phyloP scores from a whole-genome alignment of 2,113 vertebrate species.

The Paramormyrops kingsleyae region DNA sequence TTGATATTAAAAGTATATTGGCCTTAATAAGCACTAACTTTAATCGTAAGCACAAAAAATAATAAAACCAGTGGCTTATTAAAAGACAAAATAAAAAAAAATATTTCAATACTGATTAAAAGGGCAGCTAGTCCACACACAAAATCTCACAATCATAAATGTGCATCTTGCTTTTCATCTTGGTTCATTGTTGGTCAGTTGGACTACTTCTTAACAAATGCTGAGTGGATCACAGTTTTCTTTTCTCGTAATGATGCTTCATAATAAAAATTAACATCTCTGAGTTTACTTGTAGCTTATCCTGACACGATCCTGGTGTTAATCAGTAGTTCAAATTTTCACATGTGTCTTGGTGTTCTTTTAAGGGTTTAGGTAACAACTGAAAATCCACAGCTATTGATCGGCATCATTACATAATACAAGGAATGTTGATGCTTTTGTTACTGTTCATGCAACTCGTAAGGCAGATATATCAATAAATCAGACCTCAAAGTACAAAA shows the following conservation, averaged over 20 bases:
- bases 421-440: conserved; percentile 53
- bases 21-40: not conserved
- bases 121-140: conserved; percentile 19
- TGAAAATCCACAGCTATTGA: not conserved
- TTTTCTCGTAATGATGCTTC: not conserved
- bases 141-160: conserved; percentile 1
- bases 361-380: too few relatives aligned
- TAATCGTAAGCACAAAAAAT: conserved; percentile 9
- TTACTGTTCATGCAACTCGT: conserved; percentile 32
- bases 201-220: not conserved
- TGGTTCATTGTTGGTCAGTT: not conserved
- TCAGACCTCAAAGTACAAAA: conserved; percentile 38
- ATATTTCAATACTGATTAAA: conserved; percentile 32
- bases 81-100: conserved; percentile 21
- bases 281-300: conserved; percentile 30
- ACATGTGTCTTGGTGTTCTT: not conserved
- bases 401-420: not conserved
- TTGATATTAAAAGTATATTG: conserved; percentile 11
- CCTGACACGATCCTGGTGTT: conserved; percentile 31
- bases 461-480: conserved; percentile 36
- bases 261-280: not conserved
- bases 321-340: conserved; percentile 40
- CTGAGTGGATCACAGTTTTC: conserved; percentile 29
- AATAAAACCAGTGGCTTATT: conserved; percentile 10
- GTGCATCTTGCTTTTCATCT: conserved; percentile 21